Base-by-base conservation (phyloP, 2,113 vertebrate genomes). In the Psittacara wagleri region DNA sequence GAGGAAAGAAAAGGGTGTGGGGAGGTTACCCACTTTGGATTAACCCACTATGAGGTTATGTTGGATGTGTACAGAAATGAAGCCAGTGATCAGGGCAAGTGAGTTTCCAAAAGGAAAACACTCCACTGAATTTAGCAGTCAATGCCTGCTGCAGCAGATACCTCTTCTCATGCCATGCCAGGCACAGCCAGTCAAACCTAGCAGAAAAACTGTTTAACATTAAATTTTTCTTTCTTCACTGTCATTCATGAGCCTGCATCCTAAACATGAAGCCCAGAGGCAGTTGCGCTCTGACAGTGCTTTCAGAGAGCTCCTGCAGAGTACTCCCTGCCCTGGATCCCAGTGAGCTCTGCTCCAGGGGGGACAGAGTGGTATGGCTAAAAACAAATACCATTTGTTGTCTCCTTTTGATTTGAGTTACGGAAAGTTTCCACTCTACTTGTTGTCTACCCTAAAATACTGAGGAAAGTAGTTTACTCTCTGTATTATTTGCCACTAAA, bases 231-330 rank as follows among this genome's bases (percentile, higher is more conserved):
- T 74, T 83, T 44, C 52, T 83, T 63, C 46, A 29, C 8, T 13
- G 57, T 87, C 55, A 37, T 67, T 86, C 46, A 35, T 39, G 17
- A 86, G 35, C 28, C 31, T 82, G 59, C 39, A 68, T 61, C 29
- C 41, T 72, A 67, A 80, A 54, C 19, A 39, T 19, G 31, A 75
- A 86, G 27, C 19, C 29, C 39, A 72, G 18, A 24, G 46, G 44
- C 2, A 0, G 24, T 20, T 76, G 35, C 1, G 0, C 28, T 51
- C 37, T 82, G n/a, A 61, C 17, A 70, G 25, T 43, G 37, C 29
- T 67, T 79, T 66, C 67, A 83, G 83, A 83, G n/a, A 64, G 16
- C 15, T 86, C 52, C 73, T 73, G 35, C 27, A 44, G 43, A 57
- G 16, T 63, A 46, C 8, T 63, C 13, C 12, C 31, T 67, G 6